Evolutionary conservation across 1,140 invertebrate genomes (phyloP).

Genomic region (Cardiocondyla obscurior): DNA sequence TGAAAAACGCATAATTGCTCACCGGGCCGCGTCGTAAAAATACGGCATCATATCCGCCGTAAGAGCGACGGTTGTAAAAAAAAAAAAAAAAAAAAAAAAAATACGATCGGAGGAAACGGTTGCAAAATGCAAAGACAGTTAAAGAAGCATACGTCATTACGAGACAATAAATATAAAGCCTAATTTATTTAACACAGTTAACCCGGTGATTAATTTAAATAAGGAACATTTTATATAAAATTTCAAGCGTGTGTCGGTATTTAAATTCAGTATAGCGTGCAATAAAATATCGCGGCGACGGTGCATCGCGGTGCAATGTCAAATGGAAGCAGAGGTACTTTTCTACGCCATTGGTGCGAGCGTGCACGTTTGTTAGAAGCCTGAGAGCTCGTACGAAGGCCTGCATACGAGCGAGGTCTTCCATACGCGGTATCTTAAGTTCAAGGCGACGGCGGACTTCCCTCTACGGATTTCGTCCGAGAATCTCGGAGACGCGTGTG

Average conservation of each 20-base stretch:
- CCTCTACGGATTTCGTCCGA: conserved; percentile 12
- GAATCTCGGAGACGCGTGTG: conserved; percentile 26
- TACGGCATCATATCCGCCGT: conserved; percentile 18
- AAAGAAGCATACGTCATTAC: not conserved
- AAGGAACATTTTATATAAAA: not conserved
- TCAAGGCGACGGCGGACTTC: conserved; percentile 47
- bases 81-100: not conserved
- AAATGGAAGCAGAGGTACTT: not conserved
- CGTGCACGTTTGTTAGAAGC: conserved; percentile 15
- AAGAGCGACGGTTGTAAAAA: not conserved
- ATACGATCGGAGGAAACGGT: not conserved
- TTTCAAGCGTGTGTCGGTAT: not conserved
- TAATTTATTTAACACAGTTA: not conserved
- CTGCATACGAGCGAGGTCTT: conserved; percentile 13
- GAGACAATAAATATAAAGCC: not conserved
- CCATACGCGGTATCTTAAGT: conserved; percentile 32
- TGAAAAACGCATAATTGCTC: conserved; percentile 32
- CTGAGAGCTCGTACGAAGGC: not conserved
- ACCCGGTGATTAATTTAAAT: not conserved
- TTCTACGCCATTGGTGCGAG: conserved; percentile 34
- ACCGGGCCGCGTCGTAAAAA: conserved; percentile 2
- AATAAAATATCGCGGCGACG: not conserved
- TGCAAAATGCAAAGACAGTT: not conserved
- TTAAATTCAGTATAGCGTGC: not conserved
- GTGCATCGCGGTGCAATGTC: not conserved